Conservation (phyloP, 30 jellyfish, hydroid and myxozoan species). For the Turritopsis dohrnii region DNA sequence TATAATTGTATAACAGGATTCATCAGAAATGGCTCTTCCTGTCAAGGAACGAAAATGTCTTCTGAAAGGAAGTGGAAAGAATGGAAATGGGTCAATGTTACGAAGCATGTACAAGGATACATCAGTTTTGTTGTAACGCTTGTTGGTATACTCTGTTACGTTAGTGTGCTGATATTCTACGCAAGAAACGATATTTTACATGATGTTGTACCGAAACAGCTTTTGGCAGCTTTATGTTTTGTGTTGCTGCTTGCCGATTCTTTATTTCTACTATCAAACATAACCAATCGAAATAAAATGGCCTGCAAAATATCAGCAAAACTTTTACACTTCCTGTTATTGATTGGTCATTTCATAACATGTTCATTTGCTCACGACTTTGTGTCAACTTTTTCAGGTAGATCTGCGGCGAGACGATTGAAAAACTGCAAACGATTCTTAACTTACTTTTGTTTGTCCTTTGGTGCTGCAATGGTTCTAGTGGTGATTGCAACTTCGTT, state of each 20-base stretch:
- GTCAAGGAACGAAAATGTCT: background rate
- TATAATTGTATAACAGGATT: background rate
- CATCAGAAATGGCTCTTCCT: background rate
- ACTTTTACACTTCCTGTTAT: background rate
- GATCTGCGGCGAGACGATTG: background rate
- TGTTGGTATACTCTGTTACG: background rate
- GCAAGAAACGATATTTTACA: background rate
- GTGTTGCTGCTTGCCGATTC: background rate
- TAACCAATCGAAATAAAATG: background rate
- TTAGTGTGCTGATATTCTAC: background rate
- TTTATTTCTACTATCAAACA: background rate
- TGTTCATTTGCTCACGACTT: background rate
- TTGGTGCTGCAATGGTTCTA: background rate
- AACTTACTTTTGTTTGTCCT: background rate
- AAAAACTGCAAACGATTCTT: background rate
- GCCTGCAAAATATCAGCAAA: background rate
- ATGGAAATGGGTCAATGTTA: background rate
- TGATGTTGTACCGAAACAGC: background rate
- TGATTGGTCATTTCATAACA: background rate
- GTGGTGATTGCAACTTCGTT: background rate
- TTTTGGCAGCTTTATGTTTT: background rate
- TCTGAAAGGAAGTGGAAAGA: background rate
- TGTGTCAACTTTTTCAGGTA: background rate
- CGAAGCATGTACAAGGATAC: background rate
- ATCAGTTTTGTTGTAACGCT: background rate